Evolutionary conservation across 2,113 vertebrate genomes (phyloP).

Genomic region (Pelusios castaneus): DNA sequence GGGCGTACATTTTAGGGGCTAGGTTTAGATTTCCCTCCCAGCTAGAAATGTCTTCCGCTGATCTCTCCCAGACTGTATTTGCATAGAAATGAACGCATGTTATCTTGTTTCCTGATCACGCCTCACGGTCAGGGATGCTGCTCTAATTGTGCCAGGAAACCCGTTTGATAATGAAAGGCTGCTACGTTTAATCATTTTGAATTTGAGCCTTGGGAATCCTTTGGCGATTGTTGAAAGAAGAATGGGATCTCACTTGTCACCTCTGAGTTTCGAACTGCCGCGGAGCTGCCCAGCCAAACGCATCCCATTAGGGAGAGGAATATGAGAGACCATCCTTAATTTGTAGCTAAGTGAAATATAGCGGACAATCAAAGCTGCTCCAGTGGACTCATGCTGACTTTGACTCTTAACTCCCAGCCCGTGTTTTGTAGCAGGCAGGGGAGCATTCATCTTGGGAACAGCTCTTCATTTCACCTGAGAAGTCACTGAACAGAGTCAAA

Average conservation of each 20-base stretch:
- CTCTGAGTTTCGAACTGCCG: background rate
- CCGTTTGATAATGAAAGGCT: background rate
- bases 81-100: background rate
- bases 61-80: background rate
- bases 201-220: conserved; percentile 18
- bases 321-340: background rate
- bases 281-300: accelerated
- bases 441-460: too few relatives aligned
- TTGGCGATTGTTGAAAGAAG: background rate
- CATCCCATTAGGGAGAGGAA: background rate
- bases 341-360: accelerated
- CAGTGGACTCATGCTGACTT: background rate
- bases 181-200: conserved; percentile 7
- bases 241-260: background rate
- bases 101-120: conserved; percentile 21
- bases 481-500: accelerated
- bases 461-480: accelerated
- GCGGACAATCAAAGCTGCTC: background rate
- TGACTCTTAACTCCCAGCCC: accelerated
- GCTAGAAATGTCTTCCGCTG: background rate
- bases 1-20: background rate
- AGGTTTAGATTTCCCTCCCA: background rate
- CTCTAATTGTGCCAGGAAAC: conserved; percentile 22
- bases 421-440: accelerated
- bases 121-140: background rate